Evolutionary conservation across 1,140 invertebrate genomes (phyloP), one percentile per base, ranked within the genome.

Genomic region (Metopolophium dirhodum): DNA sequence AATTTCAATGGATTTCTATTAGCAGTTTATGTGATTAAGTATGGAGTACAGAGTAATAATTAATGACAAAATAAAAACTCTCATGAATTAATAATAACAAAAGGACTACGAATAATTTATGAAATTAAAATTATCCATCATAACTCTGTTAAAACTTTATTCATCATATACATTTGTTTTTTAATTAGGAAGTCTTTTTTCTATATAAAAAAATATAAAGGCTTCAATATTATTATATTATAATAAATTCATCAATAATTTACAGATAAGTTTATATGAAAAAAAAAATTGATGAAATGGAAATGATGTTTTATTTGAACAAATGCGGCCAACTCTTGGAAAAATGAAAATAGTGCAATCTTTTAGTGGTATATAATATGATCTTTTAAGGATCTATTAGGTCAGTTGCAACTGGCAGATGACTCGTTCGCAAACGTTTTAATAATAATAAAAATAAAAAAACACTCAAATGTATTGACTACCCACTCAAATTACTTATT

Each of bases 91-190:
- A 77, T 18, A 68, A 68, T 68, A 68, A n/a, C 61, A 68, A 68
- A n/a, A 68, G 6, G 14, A n/a, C n/a, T 18, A 77, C 14, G 61
- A 77, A 77, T n/a, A 77, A 77, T 68, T 68, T 68, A 68, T 68
- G 61, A 68, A 68, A 68, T 68, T 68, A n/a, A 68, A 68, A 18
- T 77, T 77, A 68, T 77, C 61, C 61, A n/a, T n/a, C 61, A 77
- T 77, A 77, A 77, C 30, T 77, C 61, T 77, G 30, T 77, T 77
- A 68, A 68, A 68, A n/a, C 61, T 77, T 77, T 77, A 30, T 77
- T 77, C 14, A n/a, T 8, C n/a, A n/a, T 68, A 54, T 4, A 54
- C 20, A n/a, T 77, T 77, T n/a, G 18, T 14, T 77, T 68, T 35
- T n/a, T 30, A 9, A 77, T 68, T n/a, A 18, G 30, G 61, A 18